A percentile compares a stretch with the other conserved stretches of the same genome.
phyloP scores from a whole-genome alignment of 2,797 vertebrate genomes.

The Anas bernieri region DNA sequence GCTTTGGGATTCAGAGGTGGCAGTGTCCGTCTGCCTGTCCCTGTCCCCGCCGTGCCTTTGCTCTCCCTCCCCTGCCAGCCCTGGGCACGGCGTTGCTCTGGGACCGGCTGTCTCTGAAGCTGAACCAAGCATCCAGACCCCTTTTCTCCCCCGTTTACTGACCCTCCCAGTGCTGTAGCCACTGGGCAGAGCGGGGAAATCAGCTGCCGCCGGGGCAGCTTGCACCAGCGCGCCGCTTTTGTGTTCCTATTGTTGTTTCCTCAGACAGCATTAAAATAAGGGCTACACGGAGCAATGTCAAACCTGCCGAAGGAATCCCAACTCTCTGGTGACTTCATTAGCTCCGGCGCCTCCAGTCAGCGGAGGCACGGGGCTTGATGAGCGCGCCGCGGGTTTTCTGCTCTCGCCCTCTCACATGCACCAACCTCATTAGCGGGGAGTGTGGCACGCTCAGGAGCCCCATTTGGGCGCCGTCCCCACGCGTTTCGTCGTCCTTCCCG shows the following conservation, averaged over 20 bases:
- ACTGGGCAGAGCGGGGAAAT: fast-evolving
- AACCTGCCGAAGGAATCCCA: slow-evolving; percentile 55
- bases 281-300: not conserved
- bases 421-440: slow-evolving; percentile 69
- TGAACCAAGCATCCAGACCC: not conserved
- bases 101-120: not conserved
- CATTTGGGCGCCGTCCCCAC: not conserved
- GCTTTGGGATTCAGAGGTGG: not conserved
- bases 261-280: slow-evolving; percentile 18
- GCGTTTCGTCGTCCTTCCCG: slow-evolving; percentile 4
- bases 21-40: not conserved
- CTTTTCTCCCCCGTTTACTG: fast-evolving
- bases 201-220: not conserved
- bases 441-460: slow-evolving; percentile 24
- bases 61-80: fast-evolving
- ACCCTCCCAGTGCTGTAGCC: fast-evolving
- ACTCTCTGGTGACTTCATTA: slow-evolving; percentile 79
- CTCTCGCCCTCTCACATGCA: not conserved
- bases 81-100: not conserved
- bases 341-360: slow-evolving; percentile 51
- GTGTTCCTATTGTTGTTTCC: not conserved
- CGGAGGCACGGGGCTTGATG: not conserved
- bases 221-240: fast-evolving
- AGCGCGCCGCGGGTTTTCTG: not conserved
- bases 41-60: not conserved